Evolutionary conservation across 2,888 invertebrate genomes (phyloP).

Genomic region (Ectobius pallidus): DNA sequence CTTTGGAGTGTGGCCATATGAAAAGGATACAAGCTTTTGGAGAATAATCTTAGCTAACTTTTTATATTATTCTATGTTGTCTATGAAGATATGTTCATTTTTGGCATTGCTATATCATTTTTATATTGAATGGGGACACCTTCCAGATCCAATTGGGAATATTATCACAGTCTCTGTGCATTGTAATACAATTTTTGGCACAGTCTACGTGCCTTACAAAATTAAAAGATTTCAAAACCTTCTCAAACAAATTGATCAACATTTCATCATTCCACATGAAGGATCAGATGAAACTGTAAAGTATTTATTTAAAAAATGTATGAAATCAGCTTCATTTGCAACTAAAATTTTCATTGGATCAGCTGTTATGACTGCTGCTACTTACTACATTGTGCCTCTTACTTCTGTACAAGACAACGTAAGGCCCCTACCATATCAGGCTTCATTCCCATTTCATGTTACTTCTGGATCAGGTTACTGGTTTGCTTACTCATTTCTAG

Average conservation of each 20-base stretch:
- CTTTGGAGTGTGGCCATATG: not conserved
- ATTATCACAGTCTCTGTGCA: not conserved
- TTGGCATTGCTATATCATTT: not conserved
- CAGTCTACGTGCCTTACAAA: not conserved
- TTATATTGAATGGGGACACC: not conserved
- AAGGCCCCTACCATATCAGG: not conserved
- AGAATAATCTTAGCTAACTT: not conserved
- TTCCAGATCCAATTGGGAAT: not conserved
- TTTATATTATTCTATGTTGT: not conserved
- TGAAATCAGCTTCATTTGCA: not conserved
- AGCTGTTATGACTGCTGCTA: not conserved
- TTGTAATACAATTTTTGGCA: not conserved
- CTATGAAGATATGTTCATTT: not conserved
- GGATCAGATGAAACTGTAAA: not conserved
- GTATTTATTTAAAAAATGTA: not conserved
- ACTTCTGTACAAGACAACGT: not conserved
- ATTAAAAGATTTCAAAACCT: not conserved
- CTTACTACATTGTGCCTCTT: not conserved
- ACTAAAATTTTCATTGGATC: not conserved
- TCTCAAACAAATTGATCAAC: not conserved
- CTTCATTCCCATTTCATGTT: slow-evolving; percentile 1
- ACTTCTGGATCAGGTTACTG: not conserved
- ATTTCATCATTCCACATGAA: not conserved
- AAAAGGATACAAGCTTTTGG: not conserved
- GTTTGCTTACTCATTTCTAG: not conserved